A percentile compares a stretch with the other conserved stretches of the same genome.
Evolutionary conservation across 1,140 invertebrate genomes (phyloP).

Genomic region (Micrasema longulum): DNA sequence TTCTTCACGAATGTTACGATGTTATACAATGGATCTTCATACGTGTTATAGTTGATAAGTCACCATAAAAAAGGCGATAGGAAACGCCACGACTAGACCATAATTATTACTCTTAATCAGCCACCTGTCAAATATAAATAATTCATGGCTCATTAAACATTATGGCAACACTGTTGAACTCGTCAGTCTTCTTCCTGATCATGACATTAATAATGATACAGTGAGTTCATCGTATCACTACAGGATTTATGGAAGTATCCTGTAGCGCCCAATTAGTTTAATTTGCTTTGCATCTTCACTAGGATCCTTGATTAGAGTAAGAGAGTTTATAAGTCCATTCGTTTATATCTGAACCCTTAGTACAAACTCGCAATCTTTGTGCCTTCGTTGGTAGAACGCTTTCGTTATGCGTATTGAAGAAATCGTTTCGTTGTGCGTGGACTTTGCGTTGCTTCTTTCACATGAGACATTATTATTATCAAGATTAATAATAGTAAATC

Average conservation of each 20-base stretch:
- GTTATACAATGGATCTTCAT: no score
- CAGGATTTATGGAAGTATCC: conserved; percentile 2
- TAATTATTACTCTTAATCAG: background rate
- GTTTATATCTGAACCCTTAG: no score
- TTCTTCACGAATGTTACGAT: no score
- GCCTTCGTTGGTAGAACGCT: no score
- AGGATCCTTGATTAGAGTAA: conserved; percentile 23
- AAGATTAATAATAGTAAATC: no score
- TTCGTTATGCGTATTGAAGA: no score
- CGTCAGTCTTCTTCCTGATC: background rate
- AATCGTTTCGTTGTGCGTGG: no score
- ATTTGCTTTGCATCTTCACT: conserved; percentile 33
- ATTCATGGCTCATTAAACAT: conserved; percentile 7
- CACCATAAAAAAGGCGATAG: background rate
- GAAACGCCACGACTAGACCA: background rate
- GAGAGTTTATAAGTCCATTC: background rate
- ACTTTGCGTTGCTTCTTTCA: no score
- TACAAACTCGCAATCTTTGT: no score
- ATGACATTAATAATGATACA: background rate
- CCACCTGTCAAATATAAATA: conserved; percentile 15
- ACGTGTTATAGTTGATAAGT: background rate
- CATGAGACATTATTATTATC: no score
- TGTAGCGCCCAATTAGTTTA: conserved; percentile 15
- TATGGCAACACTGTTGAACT: conserved; percentile 1
- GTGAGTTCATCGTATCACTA: conserved; percentile 4